Evolutionary conservation across 2,113 vertebrate species (phyloP), one percentile per base, ranked within the genome.

Genomic region (Brachirus orientalis): DNA sequence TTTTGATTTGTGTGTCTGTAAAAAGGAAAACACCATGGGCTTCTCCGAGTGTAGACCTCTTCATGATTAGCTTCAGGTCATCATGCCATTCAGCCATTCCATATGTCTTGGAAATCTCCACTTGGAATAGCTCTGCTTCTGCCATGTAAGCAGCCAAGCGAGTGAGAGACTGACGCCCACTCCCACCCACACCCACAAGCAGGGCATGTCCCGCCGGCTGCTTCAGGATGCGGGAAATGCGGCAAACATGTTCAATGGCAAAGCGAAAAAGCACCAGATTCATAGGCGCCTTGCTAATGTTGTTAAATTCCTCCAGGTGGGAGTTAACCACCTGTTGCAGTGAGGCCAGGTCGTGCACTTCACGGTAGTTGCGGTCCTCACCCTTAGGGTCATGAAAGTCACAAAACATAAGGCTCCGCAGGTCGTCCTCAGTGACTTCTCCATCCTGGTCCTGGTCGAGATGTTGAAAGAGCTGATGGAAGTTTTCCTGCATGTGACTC

Each of bases 361-460:
- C 96, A 2, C 93, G 85, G 79, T 98, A 97, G 82, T 65, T 93
- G n/a, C 84, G 92, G 66, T 96, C 94, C 4, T 96, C 94, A 16
- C 93, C 93, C 73, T 93, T 95, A 19, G 87, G 92, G 77, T 98
- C 95, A 4, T 96, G 93, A 72, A 98, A 97, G 80, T 97, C 94
- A 65, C 96, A 98, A 74, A 97, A 98, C 94, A 98, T 95, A 58
- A 98, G 90, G 70, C 96, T 96, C 59, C 92, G 93, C 16, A 98
- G 89, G 59, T 97, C 96, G 45, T 97, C 95, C 72, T 96, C 96
- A 4, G 90, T 93, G 13, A 98, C 95, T 1, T 35, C 12, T 5
- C 95, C 95, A 16, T 97, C 94, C 0, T 10, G 4, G 73, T 96
- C 89, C 52, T 93, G 93, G 79, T 96, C 95, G 65, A 98, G 75